Percentiles rank a stretch among this genome's conserved stretches.
These are phyloP conservation scores for Ochropacha duplaris DNA, from an alignment of 2,888 invertebrate species.

Conservation along the genomic window DNA sequence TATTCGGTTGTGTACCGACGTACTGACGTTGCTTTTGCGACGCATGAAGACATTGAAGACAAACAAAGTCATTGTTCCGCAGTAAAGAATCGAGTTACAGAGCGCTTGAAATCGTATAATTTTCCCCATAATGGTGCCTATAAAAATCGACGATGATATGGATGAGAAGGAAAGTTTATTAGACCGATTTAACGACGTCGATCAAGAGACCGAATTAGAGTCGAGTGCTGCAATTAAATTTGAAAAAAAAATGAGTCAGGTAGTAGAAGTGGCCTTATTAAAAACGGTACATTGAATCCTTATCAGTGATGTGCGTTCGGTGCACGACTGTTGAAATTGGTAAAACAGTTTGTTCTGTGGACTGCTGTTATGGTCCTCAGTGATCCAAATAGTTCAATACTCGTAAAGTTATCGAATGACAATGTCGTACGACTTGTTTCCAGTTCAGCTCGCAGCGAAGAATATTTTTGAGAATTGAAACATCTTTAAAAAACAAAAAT, in stretches of 20 bases:
- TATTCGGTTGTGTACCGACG: not conserved
- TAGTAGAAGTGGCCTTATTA: not conserved
- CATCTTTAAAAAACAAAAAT: not conserved
- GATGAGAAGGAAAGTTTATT: not conserved
- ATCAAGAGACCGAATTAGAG: not conserved
- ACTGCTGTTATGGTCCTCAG: not conserved
- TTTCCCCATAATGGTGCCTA: not conserved
- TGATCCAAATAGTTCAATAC: not conserved
- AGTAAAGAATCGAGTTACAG: not conserved
- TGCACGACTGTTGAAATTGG: not conserved
- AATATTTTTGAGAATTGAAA: not conserved
- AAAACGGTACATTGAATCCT: not conserved
- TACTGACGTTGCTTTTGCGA: not conserved
- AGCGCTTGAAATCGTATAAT: not conserved
- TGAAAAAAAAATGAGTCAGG: not conserved
- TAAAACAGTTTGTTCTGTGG: not conserved
- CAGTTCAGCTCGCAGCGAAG: not conserved
- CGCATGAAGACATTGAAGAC: not conserved
- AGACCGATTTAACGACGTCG: not conserved
- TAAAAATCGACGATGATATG: not conserved
- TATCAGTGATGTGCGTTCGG: not conserved
- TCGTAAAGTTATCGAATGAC: not conserved
- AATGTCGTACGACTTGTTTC: not conserved
- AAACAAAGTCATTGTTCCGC: not conserved
- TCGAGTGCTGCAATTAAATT: not conserved